Conservation (phyloP, 92 coral and sea anemone genomes). For the Phenganax subtilis region DNA sequence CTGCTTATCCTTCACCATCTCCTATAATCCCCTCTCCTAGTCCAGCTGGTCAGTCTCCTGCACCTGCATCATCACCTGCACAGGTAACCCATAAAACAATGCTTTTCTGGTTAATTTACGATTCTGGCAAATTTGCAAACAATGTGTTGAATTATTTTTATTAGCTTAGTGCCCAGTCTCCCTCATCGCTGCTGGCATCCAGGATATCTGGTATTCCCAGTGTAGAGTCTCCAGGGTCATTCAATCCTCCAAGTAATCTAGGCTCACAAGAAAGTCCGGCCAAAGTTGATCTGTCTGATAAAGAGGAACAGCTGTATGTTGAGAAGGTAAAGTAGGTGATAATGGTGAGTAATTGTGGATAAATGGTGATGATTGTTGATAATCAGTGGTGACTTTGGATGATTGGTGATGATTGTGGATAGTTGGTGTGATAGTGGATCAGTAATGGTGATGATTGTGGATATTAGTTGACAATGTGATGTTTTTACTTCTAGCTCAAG, state of each 20-base stretch:
- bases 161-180: constrained; percentile 10
- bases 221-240: constrained; percentile 37
- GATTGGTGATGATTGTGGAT: neutral
- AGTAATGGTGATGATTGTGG: neutral
- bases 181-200: constrained; percentile 19
- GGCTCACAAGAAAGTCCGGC: constrained; percentile 31
- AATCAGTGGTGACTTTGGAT: neutral
- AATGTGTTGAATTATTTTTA: neutral
- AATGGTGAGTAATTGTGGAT: neutral
- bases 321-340: constrained; percentile 22
- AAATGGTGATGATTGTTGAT: neutral
- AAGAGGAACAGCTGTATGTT: constrained; percentile 41
- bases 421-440: neutral
- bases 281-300: constrained; percentile 21
- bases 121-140: neutral
- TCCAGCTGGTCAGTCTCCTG: constrained; percentile 74
- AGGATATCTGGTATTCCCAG: constrained; percentile 34
- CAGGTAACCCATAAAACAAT: constrained; percentile 27
- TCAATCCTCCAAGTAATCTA: constrained; percentile 40
- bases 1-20: constrained; percentile 50
- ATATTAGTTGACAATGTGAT: neutral
- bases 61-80: constrained; percentile 77
- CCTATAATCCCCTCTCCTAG: constrained; percentile 66
- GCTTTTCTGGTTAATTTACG: neutral
- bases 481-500: constrained; percentile 54